These are phyloP conservation scores for Hirudo medicinalis DNA, from an alignment of 1,140 invertebrate species.

Conservation along the genomic window DNA sequence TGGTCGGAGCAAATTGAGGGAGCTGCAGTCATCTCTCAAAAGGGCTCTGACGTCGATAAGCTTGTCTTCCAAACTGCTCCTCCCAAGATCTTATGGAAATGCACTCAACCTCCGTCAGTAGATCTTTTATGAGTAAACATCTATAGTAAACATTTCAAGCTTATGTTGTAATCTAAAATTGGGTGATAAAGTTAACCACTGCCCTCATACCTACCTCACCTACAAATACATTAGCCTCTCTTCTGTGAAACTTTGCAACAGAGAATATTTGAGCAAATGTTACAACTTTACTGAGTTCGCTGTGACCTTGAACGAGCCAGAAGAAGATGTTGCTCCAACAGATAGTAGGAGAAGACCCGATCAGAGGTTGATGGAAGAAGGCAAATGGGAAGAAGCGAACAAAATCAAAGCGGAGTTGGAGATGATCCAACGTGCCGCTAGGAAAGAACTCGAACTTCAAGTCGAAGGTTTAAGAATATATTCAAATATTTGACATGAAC, in stretches of 20 bases:
- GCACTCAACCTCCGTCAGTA: constrained; percentile 53
- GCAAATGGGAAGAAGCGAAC: constrained; percentile 90
- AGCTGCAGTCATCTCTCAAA: neutral
- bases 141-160: too few species aligned
- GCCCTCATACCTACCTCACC: too few species aligned
- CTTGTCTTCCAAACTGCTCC: constrained; percentile 59
- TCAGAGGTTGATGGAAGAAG: constrained; percentile 92
- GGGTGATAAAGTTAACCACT: too few species aligned
- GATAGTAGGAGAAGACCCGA: constrained; percentile 85
- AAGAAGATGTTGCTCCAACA: constrained; percentile 81
- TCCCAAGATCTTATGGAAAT: constrained; percentile 69
- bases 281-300: constrained; percentile 90
- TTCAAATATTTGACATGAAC: too few species aligned
- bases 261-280: constrained; percentile 42
- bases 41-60: neutral
- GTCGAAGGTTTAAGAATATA: too few species aligned
- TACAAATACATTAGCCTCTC: too few species aligned
- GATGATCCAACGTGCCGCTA: constrained; percentile 66
- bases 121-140: too few species aligned
- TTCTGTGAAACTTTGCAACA: neutral
- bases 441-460: constrained; percentile 22
- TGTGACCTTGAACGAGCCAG: constrained; percentile 85
- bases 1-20: constrained; percentile 1
- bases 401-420: constrained; percentile 73
- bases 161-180: too few species aligned